Percentiles rank a stretch among this genome's conserved stretches.
Conservation (phyloP, 1,140 invertebrate genomes). For the Drosophila serrata region DNA sequence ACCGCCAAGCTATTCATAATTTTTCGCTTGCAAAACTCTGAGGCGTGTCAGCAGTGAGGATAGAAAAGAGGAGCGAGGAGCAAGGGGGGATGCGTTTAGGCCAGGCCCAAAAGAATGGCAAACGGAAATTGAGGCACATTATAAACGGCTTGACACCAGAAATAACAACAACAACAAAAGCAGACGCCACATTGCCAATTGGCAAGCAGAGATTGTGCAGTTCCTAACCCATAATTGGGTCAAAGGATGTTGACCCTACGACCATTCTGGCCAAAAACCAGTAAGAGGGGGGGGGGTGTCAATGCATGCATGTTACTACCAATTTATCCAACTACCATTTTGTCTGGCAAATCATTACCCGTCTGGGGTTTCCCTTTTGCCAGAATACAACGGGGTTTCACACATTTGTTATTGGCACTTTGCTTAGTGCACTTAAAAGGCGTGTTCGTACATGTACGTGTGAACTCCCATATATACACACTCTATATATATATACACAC, state of each 20-base stretch:
- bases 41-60: constrained; percentile 55
- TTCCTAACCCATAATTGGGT: constrained; percentile 76
- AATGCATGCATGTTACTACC: neutral
- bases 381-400: constrained; percentile 18
- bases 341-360: constrained; percentile 53
- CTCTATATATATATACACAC: constrained; percentile 22
- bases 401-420: constrained; percentile 56
- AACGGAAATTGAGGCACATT: constrained; percentile 78
- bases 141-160: constrained; percentile 56
- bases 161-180: constrained; percentile 54
- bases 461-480: constrained; percentile 50
- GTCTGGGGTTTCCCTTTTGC: constrained; percentile 49
- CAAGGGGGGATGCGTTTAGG: constrained; percentile 52
- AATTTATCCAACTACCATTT: constrained; percentile 21
- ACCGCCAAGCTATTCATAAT: constrained; percentile 45
- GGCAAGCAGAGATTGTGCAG: constrained; percentile 54
- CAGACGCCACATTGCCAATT: constrained; percentile 48
- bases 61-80: neutral
- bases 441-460: constrained; percentile 58
- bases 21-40: constrained; percentile 65
- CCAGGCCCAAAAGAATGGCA: constrained; percentile 57
- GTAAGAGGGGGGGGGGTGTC: constrained; percentile 18
- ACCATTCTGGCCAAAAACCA: constrained; percentile 31
- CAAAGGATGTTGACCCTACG: constrained; percentile 82
- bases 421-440: constrained; percentile 67